Evolutionary conservation across 2,888 invertebrate species (phyloP), one percentile per base, ranked within the genome.

Genomic region (Drosophila pegasa): DNA sequence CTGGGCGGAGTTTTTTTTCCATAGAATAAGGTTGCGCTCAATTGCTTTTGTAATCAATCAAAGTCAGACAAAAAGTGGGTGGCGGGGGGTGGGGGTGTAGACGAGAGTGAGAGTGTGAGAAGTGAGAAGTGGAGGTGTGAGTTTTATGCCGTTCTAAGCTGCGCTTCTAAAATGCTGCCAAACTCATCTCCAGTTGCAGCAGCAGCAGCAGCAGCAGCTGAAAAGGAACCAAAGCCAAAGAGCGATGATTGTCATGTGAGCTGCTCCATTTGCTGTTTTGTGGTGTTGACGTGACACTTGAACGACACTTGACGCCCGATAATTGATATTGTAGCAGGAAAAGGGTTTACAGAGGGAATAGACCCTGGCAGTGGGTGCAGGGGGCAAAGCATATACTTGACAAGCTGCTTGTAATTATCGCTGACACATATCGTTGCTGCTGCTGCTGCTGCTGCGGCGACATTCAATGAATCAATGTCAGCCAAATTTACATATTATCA

Each of bases 251-350:
- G 72, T 76, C 77, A 62, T 75, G 76, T 62, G 74, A 62, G 66
- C 31, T 56, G 63, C 68, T 68, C 31, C 58, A 63, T 75, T 79
- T 41, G 41, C 29, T 55, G 55, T 55, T 55, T 27, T 75, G 85
- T 72, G 78, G 82, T 85, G 78, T 65, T 79, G 88, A 87, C 88
- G 83, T 83, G 86, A 83, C 82, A 85, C 80, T 82, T 87, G 82
- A 88, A 82, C 79, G 82, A 83, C 82, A 83, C 77, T 87, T 86
- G 88, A 88, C 83, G 79, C 65, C 64, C 80, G 82, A 83, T 83
- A 83, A 83, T 83, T 83, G 82, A 83, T 88, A 83, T 79, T 76
- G 80, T 71, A 67, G 7, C 33, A 27, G 59, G 18, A 22, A 55
- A 55, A 43, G 43, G 55, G 55, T 8, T 41, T 16, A 9, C 9